Evolutionary conservation across 2,113 vertebrate genomes (phyloP).

Genomic region (Vanacampus margaritifer): DNA sequence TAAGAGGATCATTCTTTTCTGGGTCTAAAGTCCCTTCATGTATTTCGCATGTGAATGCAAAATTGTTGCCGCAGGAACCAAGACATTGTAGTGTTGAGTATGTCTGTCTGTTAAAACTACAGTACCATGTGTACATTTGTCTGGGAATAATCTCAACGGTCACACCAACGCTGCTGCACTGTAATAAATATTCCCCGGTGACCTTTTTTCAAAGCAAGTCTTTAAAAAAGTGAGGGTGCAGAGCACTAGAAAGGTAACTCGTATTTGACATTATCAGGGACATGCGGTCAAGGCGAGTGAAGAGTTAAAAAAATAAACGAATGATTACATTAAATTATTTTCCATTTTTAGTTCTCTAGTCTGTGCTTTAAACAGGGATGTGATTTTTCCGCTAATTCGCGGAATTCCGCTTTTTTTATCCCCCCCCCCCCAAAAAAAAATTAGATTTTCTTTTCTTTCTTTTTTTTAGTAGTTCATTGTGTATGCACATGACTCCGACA

Average conservation of each 20-base stretch:
- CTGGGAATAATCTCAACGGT: neutral
- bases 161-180: neutral
- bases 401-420: too few relatives aligned
- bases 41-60: constrained; percentile 30
- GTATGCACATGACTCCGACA: too few relatives aligned
- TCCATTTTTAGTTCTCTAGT: too few relatives aligned
- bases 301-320: too few relatives aligned
- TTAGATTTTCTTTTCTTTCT: too few relatives aligned
- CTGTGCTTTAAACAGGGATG: too few relatives aligned
- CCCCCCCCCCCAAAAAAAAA: too few relatives aligned
- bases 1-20: constrained; percentile 56
- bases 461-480: too few relatives aligned
- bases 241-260: neutral
- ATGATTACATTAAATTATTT: too few relatives aligned
- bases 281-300: too few relatives aligned
- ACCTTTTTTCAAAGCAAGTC: neutral
- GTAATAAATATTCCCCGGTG: neutral
- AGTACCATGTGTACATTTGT: neutral
- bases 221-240: neutral
- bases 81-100: constrained; percentile 18
- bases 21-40: constrained; percentile 26
- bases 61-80: constrained; percentile 23
- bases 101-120: neutral
- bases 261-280: neutral
- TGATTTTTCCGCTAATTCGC: too few relatives aligned